Conservation (phyloP, 2,888 invertebrate species). For the Pyrrhia umbra region DNA sequence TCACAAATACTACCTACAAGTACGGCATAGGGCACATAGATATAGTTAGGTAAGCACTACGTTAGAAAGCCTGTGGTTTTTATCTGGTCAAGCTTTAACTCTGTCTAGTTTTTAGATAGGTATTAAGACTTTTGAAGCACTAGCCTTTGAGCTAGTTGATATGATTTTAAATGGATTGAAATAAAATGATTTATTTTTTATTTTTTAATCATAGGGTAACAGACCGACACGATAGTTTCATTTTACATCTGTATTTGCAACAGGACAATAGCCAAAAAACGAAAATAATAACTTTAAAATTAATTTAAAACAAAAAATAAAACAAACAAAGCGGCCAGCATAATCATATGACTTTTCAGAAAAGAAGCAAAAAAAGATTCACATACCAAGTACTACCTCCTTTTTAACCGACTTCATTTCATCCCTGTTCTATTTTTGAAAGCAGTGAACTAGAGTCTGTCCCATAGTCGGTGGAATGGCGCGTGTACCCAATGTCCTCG, state of each 20-base stretch:
- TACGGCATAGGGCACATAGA: slow-evolving; percentile 12
- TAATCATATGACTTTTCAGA: too few relatives aligned
- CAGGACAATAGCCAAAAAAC: too few relatives aligned
- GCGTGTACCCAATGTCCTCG: slow-evolving; percentile 28
- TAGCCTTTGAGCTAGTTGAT: background rate
- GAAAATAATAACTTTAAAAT: too few relatives aligned
- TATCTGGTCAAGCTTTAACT: background rate
- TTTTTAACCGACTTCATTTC: background rate
- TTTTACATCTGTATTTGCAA: too few relatives aligned
- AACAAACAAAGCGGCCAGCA: too few relatives aligned
- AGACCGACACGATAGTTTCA: too few relatives aligned
- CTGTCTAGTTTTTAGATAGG: background rate
- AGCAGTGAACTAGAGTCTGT: slow-evolving; percentile 10
- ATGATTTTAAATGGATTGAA: too few relatives aligned
- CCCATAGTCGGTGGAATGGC: slow-evolving; percentile 24
- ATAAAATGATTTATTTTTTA: too few relatives aligned
- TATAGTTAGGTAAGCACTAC: background rate
- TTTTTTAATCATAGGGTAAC: too few relatives aligned
- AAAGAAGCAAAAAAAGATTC: too few relatives aligned
- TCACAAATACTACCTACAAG: slow-evolving; percentile 20
- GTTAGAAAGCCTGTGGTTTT: slow-evolving; percentile 17
- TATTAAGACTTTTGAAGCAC: background rate
- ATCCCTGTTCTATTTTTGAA: slow-evolving; percentile 38
- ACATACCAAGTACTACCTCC: background rate
- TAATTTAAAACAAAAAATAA: too few relatives aligned